Conservation (phyloP, 2,113 vertebrate genomes). For the Henicopernis longicauda region DNA sequence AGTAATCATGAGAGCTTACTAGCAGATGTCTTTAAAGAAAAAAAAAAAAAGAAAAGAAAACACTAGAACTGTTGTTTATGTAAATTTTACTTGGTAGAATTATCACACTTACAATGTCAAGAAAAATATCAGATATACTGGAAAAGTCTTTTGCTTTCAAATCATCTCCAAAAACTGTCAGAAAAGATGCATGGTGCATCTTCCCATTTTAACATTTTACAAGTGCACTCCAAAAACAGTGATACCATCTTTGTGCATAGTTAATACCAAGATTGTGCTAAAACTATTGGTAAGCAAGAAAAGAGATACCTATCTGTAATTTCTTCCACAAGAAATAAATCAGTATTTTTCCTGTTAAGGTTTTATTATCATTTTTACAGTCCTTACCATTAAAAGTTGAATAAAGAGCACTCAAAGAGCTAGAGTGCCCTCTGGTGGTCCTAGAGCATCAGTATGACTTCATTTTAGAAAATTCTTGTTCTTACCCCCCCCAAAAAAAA, state of each 20-base stretch:
- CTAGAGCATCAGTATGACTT: neutral
- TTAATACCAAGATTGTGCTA: neutral
- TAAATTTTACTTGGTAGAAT: neutral
- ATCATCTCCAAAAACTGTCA: neutral
- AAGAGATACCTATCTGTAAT: neutral
- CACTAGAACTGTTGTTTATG: neutral
- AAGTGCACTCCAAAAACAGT: neutral
- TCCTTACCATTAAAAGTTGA: neutral
- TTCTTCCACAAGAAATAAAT: neutral
- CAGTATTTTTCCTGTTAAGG: neutral
- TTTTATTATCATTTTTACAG: neutral
- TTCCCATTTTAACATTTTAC: neutral
- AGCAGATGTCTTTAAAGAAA: neutral
- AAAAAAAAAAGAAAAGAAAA: too few relatives aligned
- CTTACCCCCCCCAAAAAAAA: too few relatives aligned
- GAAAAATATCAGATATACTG: neutral
- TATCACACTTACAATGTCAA: neutral
- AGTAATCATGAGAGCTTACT: neutral
- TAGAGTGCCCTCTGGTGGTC: slow-evolving; percentile 68
- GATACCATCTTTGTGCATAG: neutral
- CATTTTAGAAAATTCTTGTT: neutral
- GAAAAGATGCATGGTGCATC: neutral
- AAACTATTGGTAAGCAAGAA: neutral
- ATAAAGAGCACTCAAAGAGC: slow-evolving; percentile 4
- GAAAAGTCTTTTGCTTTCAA: neutral